Conservation (phyloP, 2,888 invertebrate species). For the Macrophya annulata region DNA sequence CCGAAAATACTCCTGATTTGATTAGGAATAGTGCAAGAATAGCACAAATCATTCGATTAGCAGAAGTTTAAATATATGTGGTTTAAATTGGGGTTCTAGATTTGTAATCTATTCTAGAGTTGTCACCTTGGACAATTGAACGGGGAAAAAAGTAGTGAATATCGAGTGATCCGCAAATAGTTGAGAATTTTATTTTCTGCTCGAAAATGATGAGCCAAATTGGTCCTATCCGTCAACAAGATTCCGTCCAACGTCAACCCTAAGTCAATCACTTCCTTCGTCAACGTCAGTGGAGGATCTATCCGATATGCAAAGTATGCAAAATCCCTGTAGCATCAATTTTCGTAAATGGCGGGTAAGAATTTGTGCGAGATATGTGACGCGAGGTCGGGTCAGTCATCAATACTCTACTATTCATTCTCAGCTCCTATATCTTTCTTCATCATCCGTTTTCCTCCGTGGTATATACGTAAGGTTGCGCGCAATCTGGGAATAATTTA, state of each 20-base stretch:
- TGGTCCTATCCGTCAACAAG: constrained; percentile 27
- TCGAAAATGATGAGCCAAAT: constrained; percentile 33
- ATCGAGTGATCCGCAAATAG: neutral
- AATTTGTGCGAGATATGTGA: constrained; percentile 55
- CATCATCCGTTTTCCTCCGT: constrained; percentile 39
- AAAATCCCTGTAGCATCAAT: constrained; percentile 48
- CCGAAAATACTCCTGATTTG: neutral
- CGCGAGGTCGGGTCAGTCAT: constrained; percentile 53
- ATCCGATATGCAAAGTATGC: constrained; percentile 52
- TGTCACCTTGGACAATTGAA: neutral
- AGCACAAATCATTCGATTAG: neutral
- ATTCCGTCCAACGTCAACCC: constrained; percentile 23
- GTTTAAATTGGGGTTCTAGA: neutral
- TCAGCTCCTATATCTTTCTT: constrained; percentile 28
- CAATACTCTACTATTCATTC: constrained; percentile 54
- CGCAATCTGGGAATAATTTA: constrained; percentile 67
- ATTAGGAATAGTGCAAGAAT: neutral
- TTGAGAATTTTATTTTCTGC: neutral
- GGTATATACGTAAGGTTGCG: constrained; percentile 11
- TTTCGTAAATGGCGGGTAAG: constrained; percentile 45
- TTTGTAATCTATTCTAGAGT: neutral
- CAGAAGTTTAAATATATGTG: neutral
- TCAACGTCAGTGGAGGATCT: constrained; percentile 40
- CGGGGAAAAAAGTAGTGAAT: neutral
- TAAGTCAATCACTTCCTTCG: constrained; percentile 40